phyloP scores from a whole-genome alignment of 2,113 vertebrate genomes.

The Dicentrarchus labrax region DNA sequence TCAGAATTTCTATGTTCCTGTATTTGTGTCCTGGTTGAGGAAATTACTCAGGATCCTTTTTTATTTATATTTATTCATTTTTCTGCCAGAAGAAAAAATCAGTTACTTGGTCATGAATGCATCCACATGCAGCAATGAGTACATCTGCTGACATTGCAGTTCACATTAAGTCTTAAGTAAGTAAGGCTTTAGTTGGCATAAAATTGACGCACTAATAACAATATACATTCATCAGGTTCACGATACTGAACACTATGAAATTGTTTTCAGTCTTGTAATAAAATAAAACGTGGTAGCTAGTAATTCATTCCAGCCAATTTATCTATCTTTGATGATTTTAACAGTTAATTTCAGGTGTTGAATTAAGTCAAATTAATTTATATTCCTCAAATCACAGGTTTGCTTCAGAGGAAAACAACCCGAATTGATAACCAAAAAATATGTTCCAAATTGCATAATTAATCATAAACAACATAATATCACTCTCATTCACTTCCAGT shows the following conservation, averaged over 20 bases:
- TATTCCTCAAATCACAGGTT: neutral
- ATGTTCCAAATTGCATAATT: neutral
- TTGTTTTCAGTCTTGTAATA: neutral
- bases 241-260: neutral
- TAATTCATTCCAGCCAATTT: neutral
- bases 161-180: neutral
- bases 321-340: no score
- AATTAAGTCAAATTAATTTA: neutral
- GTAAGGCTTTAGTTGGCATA: no score
- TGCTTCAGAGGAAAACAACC: neutral
- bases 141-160: neutral
- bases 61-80: neutral
- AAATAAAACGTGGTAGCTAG: neutral
- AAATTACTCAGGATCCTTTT: neutral
- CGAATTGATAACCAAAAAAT: neutral
- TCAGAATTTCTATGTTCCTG: neutral
- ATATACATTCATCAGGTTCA: neutral
- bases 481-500: neutral
- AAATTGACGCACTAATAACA: no score
- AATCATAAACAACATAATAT: neutral
- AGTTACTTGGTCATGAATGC: neutral
- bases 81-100: neutral
- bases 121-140: neutral
- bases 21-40: slow-evolving; percentile 1
- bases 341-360: neutral